Evolutionary conservation across 1,140 invertebrate genomes (phyloP), one percentile per base, ranked within the genome.

Genomic region (Penaeus indicus): DNA sequence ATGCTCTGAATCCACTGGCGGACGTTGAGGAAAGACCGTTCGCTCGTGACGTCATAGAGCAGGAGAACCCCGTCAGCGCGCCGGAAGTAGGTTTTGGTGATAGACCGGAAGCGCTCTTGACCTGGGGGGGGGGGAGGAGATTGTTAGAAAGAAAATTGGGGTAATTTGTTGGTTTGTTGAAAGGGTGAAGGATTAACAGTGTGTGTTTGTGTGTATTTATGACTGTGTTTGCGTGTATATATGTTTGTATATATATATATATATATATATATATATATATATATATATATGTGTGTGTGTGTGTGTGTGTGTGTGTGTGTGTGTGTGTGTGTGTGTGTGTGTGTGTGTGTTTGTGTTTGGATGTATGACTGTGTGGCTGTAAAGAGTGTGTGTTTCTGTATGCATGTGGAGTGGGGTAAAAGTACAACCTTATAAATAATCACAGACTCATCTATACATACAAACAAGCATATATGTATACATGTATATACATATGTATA

Each of bases 41-140:
- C 95, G 67, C 94, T 94, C n/a, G 94, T 95, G 21, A 95, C 94
- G 92, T 96, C 95, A 92, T 95, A 96, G 92, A 96, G 93, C 13
- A 96, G 91, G 85, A 96, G 92, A 2, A 96, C 94, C 27, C 95
- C 95, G 92, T 96, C 95, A 18, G 95, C 95, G 91, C 95, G 94
- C 10, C 95, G 93, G 92, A 95, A 96, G 92, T 96, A 96, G 84
- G 95, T 94, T 91, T 95, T 95, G 2, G 95, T 96, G 64, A 96
- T 94, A 77, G 94, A 95, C 47, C 95, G 93, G 92, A 95, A 96
- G 79, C 93, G 87, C 86, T 94, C 93, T 90, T 94, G 93, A 19
- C 93, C 95, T 94, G 84, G 7, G 83, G 22, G n/a, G 21, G 62
- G 22, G 19, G 25, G 1, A 18, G 7, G 32, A 69, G 67, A 18